phyloP scores from a whole-genome alignment of 2,888 invertebrate genomes.

The Eudasyphora cyanicolor region DNA sequence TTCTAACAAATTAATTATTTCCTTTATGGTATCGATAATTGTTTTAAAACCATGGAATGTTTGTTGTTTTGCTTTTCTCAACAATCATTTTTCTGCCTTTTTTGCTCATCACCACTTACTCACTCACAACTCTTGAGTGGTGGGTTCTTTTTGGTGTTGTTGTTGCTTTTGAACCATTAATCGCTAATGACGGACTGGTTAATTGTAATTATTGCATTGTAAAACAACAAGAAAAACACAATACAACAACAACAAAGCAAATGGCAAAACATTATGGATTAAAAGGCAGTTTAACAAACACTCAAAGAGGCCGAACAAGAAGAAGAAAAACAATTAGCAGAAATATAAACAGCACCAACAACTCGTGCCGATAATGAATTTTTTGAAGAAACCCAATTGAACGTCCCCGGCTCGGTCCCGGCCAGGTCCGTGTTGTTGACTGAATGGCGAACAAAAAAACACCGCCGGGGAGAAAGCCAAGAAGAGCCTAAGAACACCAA shows the following conservation, averaged over 20 bases:
- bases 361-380: constrained; percentile 60
- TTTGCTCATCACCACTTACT: constrained; percentile 37
- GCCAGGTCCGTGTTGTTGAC: no score
- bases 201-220: constrained; percentile 64
- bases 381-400: constrained; percentile 48
- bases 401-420: no score
- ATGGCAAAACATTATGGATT: constrained; percentile 63
- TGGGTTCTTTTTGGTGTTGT: constrained; percentile 40
- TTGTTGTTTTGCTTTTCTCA: constrained; percentile 44
- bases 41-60: constrained; percentile 53
- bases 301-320: constrained; percentile 9
- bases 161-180: constrained; percentile 48
- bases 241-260: constrained; percentile 44
- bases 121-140: background rate
- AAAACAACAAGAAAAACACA: no score
- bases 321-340: constrained; percentile 60
- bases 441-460: no score
- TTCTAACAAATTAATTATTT: constrained; percentile 63
- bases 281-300: constrained; percentile 56
- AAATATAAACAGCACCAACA: constrained; percentile 24
- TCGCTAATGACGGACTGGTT: constrained; percentile 59
- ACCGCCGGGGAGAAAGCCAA: background rate
- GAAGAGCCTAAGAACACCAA: constrained; percentile 24
- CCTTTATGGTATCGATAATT: constrained; percentile 63
- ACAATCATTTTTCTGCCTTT: constrained; percentile 33